Conservation (phyloP, 2,113 vertebrate species). For the Anhinga anhinga region DNA sequence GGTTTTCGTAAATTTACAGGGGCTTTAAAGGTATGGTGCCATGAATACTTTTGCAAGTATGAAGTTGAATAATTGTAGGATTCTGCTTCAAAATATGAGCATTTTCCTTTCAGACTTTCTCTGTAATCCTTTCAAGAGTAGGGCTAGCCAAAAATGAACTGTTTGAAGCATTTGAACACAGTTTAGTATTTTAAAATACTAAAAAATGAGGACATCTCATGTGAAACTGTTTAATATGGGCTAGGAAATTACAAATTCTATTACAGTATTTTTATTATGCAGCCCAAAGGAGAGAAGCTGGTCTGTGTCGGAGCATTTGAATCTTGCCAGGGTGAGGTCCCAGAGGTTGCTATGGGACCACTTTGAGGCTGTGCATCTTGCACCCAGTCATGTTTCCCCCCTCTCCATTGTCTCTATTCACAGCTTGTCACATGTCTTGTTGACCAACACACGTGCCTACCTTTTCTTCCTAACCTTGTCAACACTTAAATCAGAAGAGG, state of each 20-base stretch:
- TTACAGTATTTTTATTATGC: neutral
- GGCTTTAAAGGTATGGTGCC: neutral
- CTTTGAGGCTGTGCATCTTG: neutral
- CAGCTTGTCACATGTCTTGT: rapidly evolving
- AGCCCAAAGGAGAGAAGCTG: neutral
- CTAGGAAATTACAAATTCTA: neutral
- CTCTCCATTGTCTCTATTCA: neutral
- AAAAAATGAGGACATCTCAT: neutral
- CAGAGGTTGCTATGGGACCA: neutral
- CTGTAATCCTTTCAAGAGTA: neutral
- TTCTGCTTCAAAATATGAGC: neutral
- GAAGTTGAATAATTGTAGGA: neutral
- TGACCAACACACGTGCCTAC: rapidly evolving
- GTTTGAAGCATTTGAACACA: neutral
- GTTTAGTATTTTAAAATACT: neutral
- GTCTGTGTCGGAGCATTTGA: neutral
- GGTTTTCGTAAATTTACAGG: neutral
- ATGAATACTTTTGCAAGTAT: neutral
- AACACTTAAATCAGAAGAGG: neutral
- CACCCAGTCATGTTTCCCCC: rapidly evolving
- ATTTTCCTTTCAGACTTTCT: neutral
- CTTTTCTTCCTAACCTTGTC: neutral
- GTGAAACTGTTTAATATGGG: neutral
- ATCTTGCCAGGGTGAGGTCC: neutral
- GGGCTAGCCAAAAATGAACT: neutral